phyloP scores from a whole-genome alignment of 2,888 invertebrate species.

The Spodoptera picta region DNA sequence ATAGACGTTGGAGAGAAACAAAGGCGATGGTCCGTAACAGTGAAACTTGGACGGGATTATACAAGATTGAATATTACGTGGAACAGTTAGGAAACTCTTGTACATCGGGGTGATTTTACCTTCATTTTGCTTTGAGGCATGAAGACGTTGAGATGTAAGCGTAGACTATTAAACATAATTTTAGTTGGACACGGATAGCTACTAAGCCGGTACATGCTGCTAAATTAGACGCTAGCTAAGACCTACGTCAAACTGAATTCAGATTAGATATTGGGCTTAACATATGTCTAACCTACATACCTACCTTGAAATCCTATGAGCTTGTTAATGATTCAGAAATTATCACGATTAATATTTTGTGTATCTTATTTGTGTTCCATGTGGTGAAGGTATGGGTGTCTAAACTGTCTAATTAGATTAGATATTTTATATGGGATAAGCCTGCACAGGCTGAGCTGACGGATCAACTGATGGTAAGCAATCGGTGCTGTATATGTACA shows the following conservation, averaged over 20 bases:
- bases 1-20: constrained; percentile 64
- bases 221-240: constrained; percentile 27
- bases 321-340: not conserved
- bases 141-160: constrained; percentile 11
- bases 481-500: too few species aligned
- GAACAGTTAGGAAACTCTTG: constrained; percentile 23
- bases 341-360: not conserved
- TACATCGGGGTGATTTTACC: constrained; percentile 35
- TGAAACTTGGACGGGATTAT: constrained; percentile 58
- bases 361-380: too few species aligned
- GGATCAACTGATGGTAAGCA: too few species aligned
- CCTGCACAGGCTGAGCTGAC: too few species aligned
- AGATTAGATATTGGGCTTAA: constrained; percentile 14
- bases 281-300: not conserved
- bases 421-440: too few species aligned
- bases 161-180: constrained; percentile 11
- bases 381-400: too few species aligned
- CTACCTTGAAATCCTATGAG: not conserved
- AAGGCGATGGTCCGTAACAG: constrained; percentile 55
- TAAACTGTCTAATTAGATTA: too few species aligned
- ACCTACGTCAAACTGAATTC: constrained; percentile 10
- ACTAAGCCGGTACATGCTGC: constrained; percentile 24
- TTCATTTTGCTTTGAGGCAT: constrained; percentile 20
- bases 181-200: constrained; percentile 15
- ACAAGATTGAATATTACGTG: constrained; percentile 57